A percentile compares a stretch with the other conserved stretches of the same genome.
Conservation (phyloP, 2,888 invertebrate species). For the Gastracanthus pulcherrimus region DNA sequence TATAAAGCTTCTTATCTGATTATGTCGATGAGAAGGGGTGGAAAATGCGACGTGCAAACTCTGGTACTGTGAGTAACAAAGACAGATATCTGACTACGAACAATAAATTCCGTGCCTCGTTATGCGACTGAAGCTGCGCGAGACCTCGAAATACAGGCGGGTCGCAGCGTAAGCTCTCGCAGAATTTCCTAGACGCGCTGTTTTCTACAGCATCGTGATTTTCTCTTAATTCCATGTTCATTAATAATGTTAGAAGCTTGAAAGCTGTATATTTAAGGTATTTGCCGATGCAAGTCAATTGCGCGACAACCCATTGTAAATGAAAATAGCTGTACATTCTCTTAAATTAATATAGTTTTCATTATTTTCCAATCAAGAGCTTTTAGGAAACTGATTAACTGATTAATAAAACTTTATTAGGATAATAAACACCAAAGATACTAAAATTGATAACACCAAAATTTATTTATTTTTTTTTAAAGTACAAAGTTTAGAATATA, state of each 20-base stretch:
- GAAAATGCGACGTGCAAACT: neutral
- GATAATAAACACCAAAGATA: no score
- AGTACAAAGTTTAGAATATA: neutral
- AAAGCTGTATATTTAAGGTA: no score
- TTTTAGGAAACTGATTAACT: no score
- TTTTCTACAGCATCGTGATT: neutral
- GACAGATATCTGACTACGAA: neutral
- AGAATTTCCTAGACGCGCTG: neutral
- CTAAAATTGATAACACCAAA: neutral
- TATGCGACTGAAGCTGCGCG: no score
- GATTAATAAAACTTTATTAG: no score
- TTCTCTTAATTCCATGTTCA: neutral
- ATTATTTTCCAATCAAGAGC: no score
- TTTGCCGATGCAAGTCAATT: no score
- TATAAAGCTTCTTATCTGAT: neutral
- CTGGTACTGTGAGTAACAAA: neutral
- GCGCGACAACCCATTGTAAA: no score
- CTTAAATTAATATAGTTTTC: no score
- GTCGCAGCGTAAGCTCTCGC: neutral
- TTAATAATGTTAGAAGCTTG: neutral
- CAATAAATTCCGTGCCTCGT: conserved; percentile 1
- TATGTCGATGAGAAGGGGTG: neutral
- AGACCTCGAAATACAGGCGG: conserved; percentile 1
- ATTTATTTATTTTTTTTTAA: conserved; percentile 28
- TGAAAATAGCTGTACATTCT: no score